Evolutionary conservation across 2,797 vertebrate genomes (phyloP).

Genomic region (Heteromormyrus szaboi): DNA sequence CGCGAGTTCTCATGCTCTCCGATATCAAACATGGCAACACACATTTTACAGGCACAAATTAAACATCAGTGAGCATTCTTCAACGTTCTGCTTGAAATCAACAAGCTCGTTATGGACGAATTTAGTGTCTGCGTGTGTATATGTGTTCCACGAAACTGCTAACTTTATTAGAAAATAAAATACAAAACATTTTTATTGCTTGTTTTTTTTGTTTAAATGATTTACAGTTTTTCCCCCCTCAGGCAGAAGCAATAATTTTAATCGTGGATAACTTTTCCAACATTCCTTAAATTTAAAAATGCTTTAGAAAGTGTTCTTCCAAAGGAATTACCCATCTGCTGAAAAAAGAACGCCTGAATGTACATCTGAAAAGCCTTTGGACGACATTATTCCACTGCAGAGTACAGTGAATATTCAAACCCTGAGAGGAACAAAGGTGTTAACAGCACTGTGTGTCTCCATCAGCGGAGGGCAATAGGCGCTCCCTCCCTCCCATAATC

Average conservation of each 20-base stretch:
- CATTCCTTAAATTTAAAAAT: background rate
- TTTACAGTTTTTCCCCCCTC: background rate
- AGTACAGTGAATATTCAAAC: background rate
- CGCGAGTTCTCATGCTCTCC: conserved; percentile 63
- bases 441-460: background rate
- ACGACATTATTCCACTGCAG: background rate
- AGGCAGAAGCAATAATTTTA: background rate
- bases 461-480: conserved; percentile 24
- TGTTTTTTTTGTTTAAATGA: background rate
- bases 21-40: conserved; percentile 59
- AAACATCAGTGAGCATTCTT: conserved; percentile 14
- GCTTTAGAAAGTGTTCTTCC: background rate
- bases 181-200: background rate
- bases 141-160: background rate
- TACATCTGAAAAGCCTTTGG: background rate
- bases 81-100: background rate
- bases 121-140: background rate
- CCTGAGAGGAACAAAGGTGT: conserved; percentile 5
- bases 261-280: background rate
- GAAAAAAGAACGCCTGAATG: background rate
- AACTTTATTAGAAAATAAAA: background rate
- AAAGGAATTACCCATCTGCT: background rate
- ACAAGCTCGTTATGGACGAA: background rate
- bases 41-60: conserved; percentile 52
- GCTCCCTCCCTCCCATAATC: conserved; percentile 15